A percentile compares a stretch with the other conserved stretches of the same genome.
phyloP scores from a whole-genome alignment of 1,140 invertebrate species.

The Drosophila sulfurigaster region DNA sequence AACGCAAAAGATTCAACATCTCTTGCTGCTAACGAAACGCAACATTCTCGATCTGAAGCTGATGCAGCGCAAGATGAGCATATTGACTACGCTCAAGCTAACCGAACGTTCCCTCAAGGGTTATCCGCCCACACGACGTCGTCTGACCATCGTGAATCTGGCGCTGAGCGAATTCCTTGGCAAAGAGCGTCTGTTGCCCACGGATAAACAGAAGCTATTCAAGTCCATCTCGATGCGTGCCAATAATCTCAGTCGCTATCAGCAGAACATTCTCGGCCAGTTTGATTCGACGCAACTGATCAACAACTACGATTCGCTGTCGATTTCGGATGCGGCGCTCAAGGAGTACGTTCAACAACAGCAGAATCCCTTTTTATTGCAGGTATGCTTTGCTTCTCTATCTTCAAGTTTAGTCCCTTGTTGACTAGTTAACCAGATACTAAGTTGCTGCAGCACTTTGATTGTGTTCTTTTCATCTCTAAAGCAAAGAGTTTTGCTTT shows the following conservation, averaged over 20 bases:
- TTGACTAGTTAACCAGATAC: no score
- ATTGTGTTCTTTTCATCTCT: no score
- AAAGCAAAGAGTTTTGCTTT: no score
- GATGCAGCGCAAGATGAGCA: constrained; percentile 57
- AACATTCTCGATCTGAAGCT: constrained; percentile 82
- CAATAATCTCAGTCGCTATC: constrained; percentile 45
- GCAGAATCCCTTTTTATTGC: constrained; percentile 55
- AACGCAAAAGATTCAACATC: constrained; percentile 65
- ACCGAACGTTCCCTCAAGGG: constrained; percentile 57
- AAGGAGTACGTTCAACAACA: constrained; percentile 61
- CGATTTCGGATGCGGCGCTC: constrained; percentile 25
- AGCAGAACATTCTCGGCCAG: constrained; percentile 36
- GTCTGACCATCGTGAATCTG: constrained; percentile 54
- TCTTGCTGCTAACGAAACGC: constrained; percentile 85
- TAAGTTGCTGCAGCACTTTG: no score
- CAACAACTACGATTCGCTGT: constrained; percentile 41
- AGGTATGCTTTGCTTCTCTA: constrained; percentile 27
- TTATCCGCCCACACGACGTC: constrained; percentile 39
- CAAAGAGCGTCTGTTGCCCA: constrained; percentile 54
- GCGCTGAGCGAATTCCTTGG: constrained; percentile 57
- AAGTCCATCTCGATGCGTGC: constrained; percentile 45
- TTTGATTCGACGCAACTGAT: constrained; percentile 47
- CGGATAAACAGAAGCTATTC: constrained; percentile 58
- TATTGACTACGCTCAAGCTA: constrained; percentile 58
- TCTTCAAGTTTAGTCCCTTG: no score